Evolutionary conservation across 1,140 invertebrate genomes (phyloP).

Genomic region (Caenorhabditis latens): DNA sequence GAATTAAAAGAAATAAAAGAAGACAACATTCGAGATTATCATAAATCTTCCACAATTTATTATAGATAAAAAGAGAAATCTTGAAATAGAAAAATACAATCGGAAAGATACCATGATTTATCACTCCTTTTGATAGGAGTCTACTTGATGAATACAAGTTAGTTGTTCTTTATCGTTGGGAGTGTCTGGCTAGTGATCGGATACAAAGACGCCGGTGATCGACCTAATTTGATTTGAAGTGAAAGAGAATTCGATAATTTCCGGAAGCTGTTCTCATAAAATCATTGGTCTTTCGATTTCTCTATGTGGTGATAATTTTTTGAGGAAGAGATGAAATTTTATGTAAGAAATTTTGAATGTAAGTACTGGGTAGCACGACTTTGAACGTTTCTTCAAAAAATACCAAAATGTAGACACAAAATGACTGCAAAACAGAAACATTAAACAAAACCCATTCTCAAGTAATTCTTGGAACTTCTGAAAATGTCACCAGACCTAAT

Average conservation of each 20-base stretch:
- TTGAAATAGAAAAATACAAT: background rate
- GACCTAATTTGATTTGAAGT: constrained; percentile 2
- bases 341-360: too few species aligned
- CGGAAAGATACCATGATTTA: background rate
- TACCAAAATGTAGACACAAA: too few species aligned
- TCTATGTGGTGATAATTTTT: too few species aligned
- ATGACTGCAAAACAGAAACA: too few species aligned
- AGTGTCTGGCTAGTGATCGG: background rate
- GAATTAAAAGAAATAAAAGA: background rate
- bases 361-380: too few species aligned
- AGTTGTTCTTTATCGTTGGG: background rate
- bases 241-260: background rate
- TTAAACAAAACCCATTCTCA: too few species aligned
- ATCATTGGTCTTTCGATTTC: background rate
- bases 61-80: background rate
- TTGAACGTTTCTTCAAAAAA: too few species aligned
- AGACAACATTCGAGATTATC: background rate
- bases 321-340: too few species aligned
- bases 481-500: too few species aligned
- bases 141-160: constrained; percentile 1
- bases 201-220: background rate
- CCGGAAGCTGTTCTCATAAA: background rate
- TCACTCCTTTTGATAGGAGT: background rate
- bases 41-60: constrained; percentile 47
- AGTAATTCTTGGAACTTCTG: too few species aligned